Evolutionary conservation across 2,113 vertebrate species (phyloP).

Genomic region (Tragelaphus imberbis): DNA sequence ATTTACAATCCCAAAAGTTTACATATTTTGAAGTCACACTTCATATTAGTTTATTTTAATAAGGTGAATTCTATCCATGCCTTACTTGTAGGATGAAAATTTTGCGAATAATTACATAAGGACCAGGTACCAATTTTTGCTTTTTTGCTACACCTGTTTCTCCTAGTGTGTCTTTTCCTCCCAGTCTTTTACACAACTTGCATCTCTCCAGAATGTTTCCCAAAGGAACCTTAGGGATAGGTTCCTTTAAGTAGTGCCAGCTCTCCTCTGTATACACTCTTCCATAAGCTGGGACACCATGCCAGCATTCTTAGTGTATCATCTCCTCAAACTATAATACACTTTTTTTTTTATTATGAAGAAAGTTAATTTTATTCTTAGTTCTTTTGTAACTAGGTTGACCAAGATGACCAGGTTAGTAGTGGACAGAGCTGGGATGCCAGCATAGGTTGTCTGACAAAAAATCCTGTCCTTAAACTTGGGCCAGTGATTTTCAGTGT

Average conservation of each 20-base stretch:
- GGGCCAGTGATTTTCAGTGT: background rate
- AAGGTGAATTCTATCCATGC: background rate
- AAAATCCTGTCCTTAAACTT: background rate
- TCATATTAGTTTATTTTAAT: constrained; percentile 10
- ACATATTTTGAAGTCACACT: background rate
- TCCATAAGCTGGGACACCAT: background rate
- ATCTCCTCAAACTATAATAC: background rate
- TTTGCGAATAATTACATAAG: background rate
- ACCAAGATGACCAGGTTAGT: background rate
- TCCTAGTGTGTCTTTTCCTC: background rate
- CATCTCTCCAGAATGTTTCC: background rate
- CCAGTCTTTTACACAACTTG: background rate
- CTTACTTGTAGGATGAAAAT: background rate
- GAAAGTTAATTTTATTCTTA: background rate
- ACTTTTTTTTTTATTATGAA: background rate
- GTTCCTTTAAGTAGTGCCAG: background rate
- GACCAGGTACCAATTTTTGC: background rate
- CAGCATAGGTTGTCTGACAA: background rate
- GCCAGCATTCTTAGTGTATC: background rate
- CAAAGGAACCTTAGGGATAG: background rate
- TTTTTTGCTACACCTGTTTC: background rate
- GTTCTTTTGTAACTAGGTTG: background rate
- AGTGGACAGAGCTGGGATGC: background rate
- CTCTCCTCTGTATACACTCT: background rate
- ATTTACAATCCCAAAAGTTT: background rate